phyloP scores from a whole-genome alignment of 2,888 invertebrate genomes.

The Caenorhabditis drosophilae region DNA sequence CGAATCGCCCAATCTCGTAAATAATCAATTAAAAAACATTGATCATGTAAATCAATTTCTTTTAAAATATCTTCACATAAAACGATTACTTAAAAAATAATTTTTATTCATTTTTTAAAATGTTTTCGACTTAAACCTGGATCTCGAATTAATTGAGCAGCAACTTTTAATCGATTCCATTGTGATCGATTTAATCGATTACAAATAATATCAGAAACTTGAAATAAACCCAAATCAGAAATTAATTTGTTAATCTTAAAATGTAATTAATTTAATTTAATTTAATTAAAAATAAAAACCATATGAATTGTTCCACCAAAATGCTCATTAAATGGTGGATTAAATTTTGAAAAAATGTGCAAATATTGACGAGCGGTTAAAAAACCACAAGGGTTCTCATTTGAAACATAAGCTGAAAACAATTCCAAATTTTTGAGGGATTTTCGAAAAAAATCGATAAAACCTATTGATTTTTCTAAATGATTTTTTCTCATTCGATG shows the following conservation, averaged over 20 bases:
- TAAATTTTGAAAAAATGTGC: conserved; percentile 9
- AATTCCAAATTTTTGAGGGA: too few species aligned
- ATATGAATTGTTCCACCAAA: conserved; percentile 59
- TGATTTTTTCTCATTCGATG: conserved; percentile 78
- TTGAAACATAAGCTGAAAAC: conserved; percentile 73
- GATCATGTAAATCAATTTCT: conserved; percentile 92
- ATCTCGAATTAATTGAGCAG: conserved; percentile 82
- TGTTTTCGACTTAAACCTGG: conserved; percentile 64
- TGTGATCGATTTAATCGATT: conserved; percentile 86
- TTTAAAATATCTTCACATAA: conserved; percentile 86
- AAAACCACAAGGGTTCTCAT: conserved; percentile 81
- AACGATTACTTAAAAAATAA: conserved; percentile 76
- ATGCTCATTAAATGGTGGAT: conserved; percentile 43
- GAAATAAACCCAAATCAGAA: conserved; percentile 87
- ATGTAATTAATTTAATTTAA: neutral
- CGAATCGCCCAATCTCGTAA: conserved; percentile 83
- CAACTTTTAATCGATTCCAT: conserved; percentile 84
- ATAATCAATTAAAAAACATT: conserved; percentile 91
- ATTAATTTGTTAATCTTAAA: conserved; percentile 83
- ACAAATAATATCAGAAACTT: conserved; percentile 85
- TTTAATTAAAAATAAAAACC: conserved; percentile 5
- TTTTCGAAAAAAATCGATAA: too few species aligned
- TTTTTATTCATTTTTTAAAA: conserved; percentile 12
- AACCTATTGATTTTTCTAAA: conserved; percentile 77
- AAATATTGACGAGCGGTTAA: conserved; percentile 89